A percentile compares a stretch with the other conserved stretches of the same genome.
Conservation (phyloP, 2,888 invertebrate genomes). For the Autographa pulchrina region DNA sequence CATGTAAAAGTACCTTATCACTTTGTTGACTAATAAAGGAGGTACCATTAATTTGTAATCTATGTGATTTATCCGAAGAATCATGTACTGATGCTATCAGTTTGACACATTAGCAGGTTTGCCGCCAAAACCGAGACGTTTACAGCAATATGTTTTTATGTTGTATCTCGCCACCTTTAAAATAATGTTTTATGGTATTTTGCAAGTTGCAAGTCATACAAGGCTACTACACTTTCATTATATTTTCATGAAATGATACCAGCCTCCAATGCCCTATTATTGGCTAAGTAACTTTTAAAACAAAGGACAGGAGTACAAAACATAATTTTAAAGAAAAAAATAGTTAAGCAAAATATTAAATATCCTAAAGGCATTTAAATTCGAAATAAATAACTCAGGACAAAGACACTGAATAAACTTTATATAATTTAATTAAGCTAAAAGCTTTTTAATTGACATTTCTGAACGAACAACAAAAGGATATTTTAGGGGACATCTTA, state of each 20-base stretch:
- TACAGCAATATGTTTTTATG: constrained; percentile 8
- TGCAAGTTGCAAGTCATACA: not conserved
- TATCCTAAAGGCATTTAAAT: too few relatives aligned
- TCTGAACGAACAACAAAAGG: constrained; percentile 48
- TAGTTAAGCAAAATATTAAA: too few relatives aligned
- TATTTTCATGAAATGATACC: too few relatives aligned
- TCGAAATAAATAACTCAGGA: too few relatives aligned
- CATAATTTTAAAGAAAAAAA: too few relatives aligned
- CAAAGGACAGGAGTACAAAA: too few relatives aligned
- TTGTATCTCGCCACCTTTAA: not conserved
- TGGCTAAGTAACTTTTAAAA: too few relatives aligned
- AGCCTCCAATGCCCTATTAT: too few relatives aligned
- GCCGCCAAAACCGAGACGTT: constrained; percentile 49
- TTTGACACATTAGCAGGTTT: constrained; percentile 60
- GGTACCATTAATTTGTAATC: constrained; percentile 48
- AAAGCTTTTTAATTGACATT: constrained; percentile 56
- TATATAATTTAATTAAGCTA: constrained; percentile 36
- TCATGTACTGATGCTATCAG: constrained; percentile 53
- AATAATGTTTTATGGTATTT: not conserved
- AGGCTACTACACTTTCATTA: too few relatives aligned
- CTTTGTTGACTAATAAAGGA: constrained; percentile 46
- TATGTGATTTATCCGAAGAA: constrained; percentile 52
- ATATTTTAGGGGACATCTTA: constrained; percentile 25
- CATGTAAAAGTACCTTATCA: constrained; percentile 37
- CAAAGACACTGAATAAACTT: too few relatives aligned